These are phyloP conservation scores for Hirundichthys speculiger DNA, from an alignment of 2,113 vertebrate species.

Conservation along the genomic window DNA sequence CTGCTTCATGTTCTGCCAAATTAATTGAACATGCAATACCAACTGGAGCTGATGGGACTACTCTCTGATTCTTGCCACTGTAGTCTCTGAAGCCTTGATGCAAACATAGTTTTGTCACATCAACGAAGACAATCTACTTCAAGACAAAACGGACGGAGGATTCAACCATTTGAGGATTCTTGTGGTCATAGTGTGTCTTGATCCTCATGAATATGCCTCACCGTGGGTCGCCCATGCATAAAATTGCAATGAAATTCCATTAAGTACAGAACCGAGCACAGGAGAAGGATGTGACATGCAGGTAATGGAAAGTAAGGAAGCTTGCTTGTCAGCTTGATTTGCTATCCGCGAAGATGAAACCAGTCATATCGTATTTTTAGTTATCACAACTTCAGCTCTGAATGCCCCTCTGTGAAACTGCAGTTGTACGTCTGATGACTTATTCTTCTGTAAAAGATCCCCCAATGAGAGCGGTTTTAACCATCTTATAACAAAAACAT, in stretches of 20 bases:
- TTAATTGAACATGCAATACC: too few relatives aligned
- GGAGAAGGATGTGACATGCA: slow-evolving; percentile 9
- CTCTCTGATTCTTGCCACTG: too few relatives aligned
- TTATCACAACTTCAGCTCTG: slow-evolving; percentile 41
- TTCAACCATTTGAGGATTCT: too few relatives aligned
- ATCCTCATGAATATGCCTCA: slow-evolving; percentile 6
- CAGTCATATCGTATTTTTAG: slow-evolving; percentile 35
- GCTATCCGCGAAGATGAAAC: slow-evolving; percentile 33
- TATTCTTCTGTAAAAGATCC: slow-evolving; percentile 26
- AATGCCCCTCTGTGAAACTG: slow-evolving; percentile 26
- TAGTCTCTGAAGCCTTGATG: too few relatives aligned
- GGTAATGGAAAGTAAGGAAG: slow-evolving; percentile 23
- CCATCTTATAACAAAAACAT: slow-evolving; percentile 51
- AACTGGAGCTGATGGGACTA: too few relatives aligned
- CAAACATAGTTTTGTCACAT: too few relatives aligned
- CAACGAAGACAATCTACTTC: too few relatives aligned
- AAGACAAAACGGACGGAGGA: too few relatives aligned
- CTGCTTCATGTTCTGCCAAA: too few relatives aligned
- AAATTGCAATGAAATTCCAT: slow-evolving; percentile 2
- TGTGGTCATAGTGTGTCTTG: neutral
- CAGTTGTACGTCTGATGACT: slow-evolving; percentile 50
- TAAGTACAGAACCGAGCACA: slow-evolving; percentile 2
- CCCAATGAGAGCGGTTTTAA: slow-evolving; percentile 20
- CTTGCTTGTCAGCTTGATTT: neutral
- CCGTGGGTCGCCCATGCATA: neutral